phyloP scores from a whole-genome alignment of 1,140 invertebrate species.

The Oscheius sp. region DNA sequence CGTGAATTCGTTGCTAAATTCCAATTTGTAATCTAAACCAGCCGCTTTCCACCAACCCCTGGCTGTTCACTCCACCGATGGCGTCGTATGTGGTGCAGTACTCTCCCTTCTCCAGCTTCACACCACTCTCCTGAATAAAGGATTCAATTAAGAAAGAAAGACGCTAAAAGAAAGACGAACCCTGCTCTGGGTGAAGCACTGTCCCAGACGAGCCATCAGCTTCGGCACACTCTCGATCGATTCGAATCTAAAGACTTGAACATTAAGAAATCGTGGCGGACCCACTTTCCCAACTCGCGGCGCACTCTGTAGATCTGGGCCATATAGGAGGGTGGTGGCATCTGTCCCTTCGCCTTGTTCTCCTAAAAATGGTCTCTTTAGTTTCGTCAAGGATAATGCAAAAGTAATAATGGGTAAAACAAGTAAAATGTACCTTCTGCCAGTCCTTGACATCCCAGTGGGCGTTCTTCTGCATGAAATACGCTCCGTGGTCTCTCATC shows the following conservation, averaged over 20 bases:
- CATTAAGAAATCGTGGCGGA: background rate
- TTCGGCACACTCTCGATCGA: constrained; percentile 52
- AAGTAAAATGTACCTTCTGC: background rate
- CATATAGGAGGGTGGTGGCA: background rate
- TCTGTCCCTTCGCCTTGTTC: background rate
- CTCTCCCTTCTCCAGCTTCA: background rate
- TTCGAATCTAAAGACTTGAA: constrained; percentile 26
- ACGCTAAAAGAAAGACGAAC: no score
- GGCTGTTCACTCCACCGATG: constrained; percentile 8
- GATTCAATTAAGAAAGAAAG: no score
- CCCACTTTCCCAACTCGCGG: constrained; percentile 8
- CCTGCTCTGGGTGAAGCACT: constrained; percentile 55
- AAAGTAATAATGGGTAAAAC: no score
- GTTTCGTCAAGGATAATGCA: no score
- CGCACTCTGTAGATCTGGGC: constrained; percentile 12
- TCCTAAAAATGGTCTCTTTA: background rate
- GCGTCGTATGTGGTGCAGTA: constrained; percentile 20
- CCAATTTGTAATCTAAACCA: background rate
- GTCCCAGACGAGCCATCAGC: constrained; percentile 56
- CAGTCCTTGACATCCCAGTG: background rate
- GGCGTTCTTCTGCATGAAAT: constrained; percentile 41
- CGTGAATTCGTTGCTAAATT: background rate
- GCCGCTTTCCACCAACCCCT: background rate
- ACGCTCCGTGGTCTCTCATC: constrained; percentile 55
- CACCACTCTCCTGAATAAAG: constrained; percentile 5